Evolutionary conservation across 1,140 invertebrate species (phyloP).

Genomic region (Asbolus verrucosus): DNA sequence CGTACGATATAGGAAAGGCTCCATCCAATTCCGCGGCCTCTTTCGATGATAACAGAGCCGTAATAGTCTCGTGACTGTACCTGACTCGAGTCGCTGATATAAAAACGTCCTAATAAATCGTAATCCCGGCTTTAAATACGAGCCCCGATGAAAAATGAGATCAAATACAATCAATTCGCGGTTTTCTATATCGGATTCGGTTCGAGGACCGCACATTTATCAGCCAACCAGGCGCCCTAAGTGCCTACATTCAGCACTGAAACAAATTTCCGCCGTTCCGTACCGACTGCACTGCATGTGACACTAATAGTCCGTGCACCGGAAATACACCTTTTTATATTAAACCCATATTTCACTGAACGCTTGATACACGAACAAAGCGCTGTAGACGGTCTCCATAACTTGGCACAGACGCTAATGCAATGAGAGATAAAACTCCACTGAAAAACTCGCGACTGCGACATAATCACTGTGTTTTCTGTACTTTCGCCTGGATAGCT

Average conservation of each 20-base stretch:
- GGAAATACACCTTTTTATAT: slow-evolving; percentile 49
- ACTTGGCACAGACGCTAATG: no score
- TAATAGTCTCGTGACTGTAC: slow-evolving; percentile 41
- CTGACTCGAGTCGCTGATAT: slow-evolving; percentile 24
- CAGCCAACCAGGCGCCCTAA: slow-evolving; percentile 11
- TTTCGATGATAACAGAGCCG: slow-evolving; percentile 21
- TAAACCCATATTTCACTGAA: slow-evolving; percentile 44
- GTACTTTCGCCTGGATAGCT: no score
- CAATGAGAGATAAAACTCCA: no score
- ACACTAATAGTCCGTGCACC: slow-evolving; percentile 46
- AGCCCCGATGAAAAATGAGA: slow-evolving; percentile 47
- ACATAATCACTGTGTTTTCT: no score
- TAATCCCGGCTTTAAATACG: slow-evolving; percentile 41
- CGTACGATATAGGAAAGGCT: slow-evolving; percentile 23
- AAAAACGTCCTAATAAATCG: slow-evolving; percentile 47
- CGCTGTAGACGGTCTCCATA: no score
- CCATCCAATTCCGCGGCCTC: slow-evolving; percentile 27
- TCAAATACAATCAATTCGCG: slow-evolving; percentile 51
- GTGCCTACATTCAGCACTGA: slow-evolving; percentile 29
- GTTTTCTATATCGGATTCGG: slow-evolving; percentile 43
- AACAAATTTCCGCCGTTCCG: slow-evolving; percentile 48
- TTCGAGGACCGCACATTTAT: slow-evolving; percentile 38
- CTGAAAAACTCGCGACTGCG: no score
- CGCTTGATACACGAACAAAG: slow-evolving; percentile 1
- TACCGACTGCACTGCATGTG: slow-evolving; percentile 43